Percentiles rank a stretch among this genome's conserved stretches.
phyloP scores from a whole-genome alignment of 2,888 invertebrate species.

The Leptopilina syphax region DNA sequence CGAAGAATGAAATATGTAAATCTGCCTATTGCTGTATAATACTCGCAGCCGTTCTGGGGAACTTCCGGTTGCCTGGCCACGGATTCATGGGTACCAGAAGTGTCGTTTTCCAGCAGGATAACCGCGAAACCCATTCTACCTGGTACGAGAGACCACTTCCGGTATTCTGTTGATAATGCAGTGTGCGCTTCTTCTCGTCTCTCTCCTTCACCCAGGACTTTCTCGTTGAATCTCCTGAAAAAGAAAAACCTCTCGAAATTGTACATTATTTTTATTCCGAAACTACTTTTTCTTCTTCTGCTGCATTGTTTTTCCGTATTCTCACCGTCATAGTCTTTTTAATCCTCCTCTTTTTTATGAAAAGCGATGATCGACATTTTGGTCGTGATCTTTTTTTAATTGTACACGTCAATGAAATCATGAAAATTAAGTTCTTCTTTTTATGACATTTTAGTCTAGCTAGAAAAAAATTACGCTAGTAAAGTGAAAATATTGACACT shows the following conservation, averaged over 20 bases:
- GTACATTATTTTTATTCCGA: neutral
- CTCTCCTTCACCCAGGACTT: conserved; percentile 37
- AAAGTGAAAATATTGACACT: neutral
- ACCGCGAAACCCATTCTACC: conserved; percentile 56
- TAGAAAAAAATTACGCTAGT: conserved; percentile 28
- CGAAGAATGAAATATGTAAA: conserved; percentile 34
- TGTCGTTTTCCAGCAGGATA: conserved; percentile 60
- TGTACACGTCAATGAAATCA: conserved; percentile 8
- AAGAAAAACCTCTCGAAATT: conserved; percentile 2
- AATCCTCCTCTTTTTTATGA: conserved; percentile 21
- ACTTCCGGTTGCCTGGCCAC: conserved; percentile 58
- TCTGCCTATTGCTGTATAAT: conserved; percentile 10
- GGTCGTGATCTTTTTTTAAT: conserved; percentile 36
- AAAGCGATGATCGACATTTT: conserved; percentile 29
- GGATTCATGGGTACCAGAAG: conserved; percentile 58
- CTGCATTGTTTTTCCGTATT: conserved; percentile 7
- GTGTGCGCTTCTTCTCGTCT: conserved; percentile 32
- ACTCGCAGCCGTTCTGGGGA: conserved; percentile 36
- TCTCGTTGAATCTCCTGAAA: conserved; percentile 34
- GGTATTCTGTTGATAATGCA: conserved; percentile 33
- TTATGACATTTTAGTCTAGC: conserved; percentile 26
- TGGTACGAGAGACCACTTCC: conserved; percentile 56
- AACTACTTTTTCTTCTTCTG: neutral
- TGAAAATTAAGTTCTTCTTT: neutral
- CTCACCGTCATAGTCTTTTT: neutral